These are phyloP conservation scores for Acromyrmex charruanus DNA, from an alignment of 1,140 invertebrate genomes.

Conservation along the genomic window DNA sequence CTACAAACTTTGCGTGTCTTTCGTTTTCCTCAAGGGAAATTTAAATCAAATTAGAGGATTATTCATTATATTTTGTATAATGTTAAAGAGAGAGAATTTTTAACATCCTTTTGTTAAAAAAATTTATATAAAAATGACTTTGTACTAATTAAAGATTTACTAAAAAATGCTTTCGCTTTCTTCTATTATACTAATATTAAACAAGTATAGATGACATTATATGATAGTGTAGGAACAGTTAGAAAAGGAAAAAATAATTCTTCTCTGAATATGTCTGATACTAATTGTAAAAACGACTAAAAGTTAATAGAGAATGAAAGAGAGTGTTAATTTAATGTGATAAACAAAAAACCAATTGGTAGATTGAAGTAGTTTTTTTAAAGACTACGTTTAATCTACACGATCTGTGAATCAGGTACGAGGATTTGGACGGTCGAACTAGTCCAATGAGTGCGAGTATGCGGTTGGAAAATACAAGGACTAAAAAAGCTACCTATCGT, in stretches of 20 bases:
- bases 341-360: background rate
- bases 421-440: background rate
- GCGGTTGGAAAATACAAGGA: conserved; percentile 14
- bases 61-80: background rate
- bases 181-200: background rate
- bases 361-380: conserved; percentile 12
- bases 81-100: background rate
- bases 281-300: background rate
- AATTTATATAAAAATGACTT: background rate
- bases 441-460: conserved; percentile 8
- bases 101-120: background rate
- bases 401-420: conserved; percentile 24
- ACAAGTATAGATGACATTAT: background rate
- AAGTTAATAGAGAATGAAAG: background rate
- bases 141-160: background rate
- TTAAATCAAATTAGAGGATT: background rate
- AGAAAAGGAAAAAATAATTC: background rate
- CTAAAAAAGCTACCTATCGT: conserved; percentile 20
- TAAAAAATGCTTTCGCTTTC: background rate
- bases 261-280: background rate
- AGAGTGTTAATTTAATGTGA: background rate
- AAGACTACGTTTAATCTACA: conserved; percentile 41
- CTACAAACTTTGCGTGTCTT: background rate
- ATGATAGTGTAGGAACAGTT: background rate
- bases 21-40: too few relatives aligned